These are phyloP conservation scores for Agrilus biguttatus DNA, from an alignment of 2,888 invertebrate species.

Conservation along the genomic window DNA sequence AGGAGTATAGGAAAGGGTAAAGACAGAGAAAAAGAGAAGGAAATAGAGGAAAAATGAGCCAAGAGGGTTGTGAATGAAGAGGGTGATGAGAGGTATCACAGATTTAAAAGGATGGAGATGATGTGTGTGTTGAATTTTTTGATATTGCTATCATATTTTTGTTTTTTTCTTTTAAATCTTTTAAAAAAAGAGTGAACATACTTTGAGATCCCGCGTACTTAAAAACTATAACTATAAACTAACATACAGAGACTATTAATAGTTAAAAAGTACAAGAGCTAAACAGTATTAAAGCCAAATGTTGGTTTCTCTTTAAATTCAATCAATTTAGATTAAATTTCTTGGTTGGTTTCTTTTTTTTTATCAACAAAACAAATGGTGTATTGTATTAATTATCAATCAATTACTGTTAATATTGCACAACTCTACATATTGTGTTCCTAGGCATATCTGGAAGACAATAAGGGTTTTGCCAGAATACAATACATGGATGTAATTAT, in stretches of 20 bases:
- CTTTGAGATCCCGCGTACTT: conserved; percentile 8
- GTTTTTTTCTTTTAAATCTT: neutral
- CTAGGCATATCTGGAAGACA: conserved; percentile 10
- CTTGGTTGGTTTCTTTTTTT: too few species aligned
- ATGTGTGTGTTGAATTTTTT: conserved; percentile 11
- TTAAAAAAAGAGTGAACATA: conserved; percentile 10
- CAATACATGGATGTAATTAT: conserved; percentile 10
- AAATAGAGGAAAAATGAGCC: too few species aligned
- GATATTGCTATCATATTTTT: conserved; percentile 10
- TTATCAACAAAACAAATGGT: conserved; percentile 5
- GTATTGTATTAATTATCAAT: conserved; percentile 3
- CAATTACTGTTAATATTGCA: conserved; percentile 7
- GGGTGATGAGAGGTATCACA: conserved; percentile 13
- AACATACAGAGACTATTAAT: conserved; percentile 7
- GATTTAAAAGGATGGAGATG: conserved; percentile 16
- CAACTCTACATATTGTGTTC: conserved; percentile 10
- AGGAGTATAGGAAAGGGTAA: too few species aligned
- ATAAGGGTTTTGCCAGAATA: conserved; percentile 8
- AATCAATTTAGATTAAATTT: too few species aligned
- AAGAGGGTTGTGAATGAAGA: too few species aligned
- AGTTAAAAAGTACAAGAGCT: too few species aligned
- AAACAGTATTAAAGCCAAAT: too few species aligned
- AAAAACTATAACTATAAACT: conserved; percentile 8
- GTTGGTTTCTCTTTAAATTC: too few species aligned
- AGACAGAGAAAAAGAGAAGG: too few species aligned